phyloP scores from a whole-genome alignment of 2,888 invertebrate genomes.

The Petrolisthes cinctipes region DNA sequence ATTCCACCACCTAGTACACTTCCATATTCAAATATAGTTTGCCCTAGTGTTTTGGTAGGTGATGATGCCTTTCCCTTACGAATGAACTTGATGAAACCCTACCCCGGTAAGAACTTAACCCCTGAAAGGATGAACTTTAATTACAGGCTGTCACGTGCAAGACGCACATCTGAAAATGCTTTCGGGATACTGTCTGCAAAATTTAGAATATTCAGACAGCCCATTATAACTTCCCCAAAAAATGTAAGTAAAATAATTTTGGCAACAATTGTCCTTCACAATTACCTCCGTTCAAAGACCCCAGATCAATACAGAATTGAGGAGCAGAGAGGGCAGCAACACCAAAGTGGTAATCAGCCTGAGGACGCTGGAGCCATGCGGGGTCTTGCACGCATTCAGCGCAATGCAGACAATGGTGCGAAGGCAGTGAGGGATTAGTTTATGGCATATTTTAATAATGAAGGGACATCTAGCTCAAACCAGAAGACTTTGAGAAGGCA shows the following conservation, averaged over 20 bases:
- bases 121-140: neutral
- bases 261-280: neutral
- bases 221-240: neutral
- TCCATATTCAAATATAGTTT: neutral
- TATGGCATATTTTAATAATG: too few species aligned
- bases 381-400: too few species aligned
- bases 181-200: conserved; percentile 9
- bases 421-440: too few species aligned
- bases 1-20: neutral
- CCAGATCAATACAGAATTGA: too few species aligned
- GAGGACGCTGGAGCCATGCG: too few species aligned
- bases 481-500: too few species aligned
- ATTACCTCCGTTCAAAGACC: neutral
- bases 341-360: too few species aligned
- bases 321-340: too few species aligned
- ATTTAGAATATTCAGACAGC: neutral
- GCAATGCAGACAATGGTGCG: too few species aligned
- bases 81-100: neutral
- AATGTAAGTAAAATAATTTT: neutral
- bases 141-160: conserved; percentile 6
- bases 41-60: too few species aligned
- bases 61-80: neutral
- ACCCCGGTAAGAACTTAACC: neutral
- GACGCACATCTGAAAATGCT: neutral
- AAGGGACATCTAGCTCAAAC: too few species aligned